These are phyloP conservation scores for Drosophila koepferae DNA, from an alignment of 2,888 invertebrate genomes.

Conservation along the genomic window DNA sequence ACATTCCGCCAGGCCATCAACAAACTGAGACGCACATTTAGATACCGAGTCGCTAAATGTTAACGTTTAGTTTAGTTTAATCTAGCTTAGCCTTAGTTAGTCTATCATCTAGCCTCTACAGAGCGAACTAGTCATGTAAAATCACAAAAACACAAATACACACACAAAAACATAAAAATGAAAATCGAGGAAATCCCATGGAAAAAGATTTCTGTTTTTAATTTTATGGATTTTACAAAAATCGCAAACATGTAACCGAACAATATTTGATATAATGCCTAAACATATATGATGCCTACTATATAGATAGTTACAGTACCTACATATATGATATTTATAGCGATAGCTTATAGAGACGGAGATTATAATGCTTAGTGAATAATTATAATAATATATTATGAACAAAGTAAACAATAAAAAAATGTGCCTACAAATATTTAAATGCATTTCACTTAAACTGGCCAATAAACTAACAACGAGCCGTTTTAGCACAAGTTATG, in stretches of 20 bases:
- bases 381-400: constrained; percentile 33
- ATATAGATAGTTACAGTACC: constrained; percentile 48
- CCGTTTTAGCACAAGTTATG: constrained; percentile 50
- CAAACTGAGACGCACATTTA: constrained; percentile 73
- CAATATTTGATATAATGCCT: constrained; percentile 54
- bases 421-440: constrained; percentile 60
- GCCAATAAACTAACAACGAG: constrained; percentile 18
- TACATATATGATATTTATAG: constrained; percentile 54
- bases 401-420: constrained; percentile 66
- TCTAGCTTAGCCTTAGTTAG: constrained; percentile 38
- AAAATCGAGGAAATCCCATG: constrained; percentile 42
- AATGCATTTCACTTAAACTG: constrained; percentile 30
- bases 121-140: constrained; percentile 78
- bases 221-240: constrained; percentile 77
- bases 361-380: constrained; percentile 72
- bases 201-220: constrained; percentile 45
- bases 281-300: constrained; percentile 37
- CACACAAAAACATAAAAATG: constrained; percentile 37
- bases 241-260: constrained; percentile 64
- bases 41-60: constrained; percentile 66
- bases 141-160: constrained; percentile 50
- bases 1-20: constrained; percentile 73
- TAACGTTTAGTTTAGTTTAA: constrained; percentile 65
- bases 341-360: constrained; percentile 57
- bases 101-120: constrained; percentile 49